Evolutionary conservation across 2,888 invertebrate genomes (phyloP).

Genomic region (Volucella inflata): DNA sequence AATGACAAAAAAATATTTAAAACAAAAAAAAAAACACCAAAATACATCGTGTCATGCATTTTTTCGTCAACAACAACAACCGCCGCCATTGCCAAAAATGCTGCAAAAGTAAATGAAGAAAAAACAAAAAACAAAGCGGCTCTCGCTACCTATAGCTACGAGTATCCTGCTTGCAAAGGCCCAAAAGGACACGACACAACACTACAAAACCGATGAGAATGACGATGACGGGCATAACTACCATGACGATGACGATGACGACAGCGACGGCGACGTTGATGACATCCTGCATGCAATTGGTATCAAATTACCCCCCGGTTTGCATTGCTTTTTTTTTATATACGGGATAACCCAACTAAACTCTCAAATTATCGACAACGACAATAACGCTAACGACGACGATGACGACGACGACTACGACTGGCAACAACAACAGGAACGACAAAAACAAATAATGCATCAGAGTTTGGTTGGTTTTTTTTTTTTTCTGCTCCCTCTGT

Average conservation of each 20-base stretch:
- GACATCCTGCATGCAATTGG: conserved; percentile 76
- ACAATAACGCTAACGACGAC: conserved; percentile 49
- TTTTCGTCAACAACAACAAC: conserved; percentile 61
- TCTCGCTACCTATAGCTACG: too few relatives aligned
- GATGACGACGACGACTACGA: conserved; percentile 7
- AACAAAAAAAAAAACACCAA: conserved; percentile 6
- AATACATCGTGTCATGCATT: conserved; percentile 53
- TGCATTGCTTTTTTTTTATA: conserved; percentile 31
- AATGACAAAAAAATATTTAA: background rate
- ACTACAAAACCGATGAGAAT: background rate
- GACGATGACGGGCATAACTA: background rate
- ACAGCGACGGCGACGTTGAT: conserved; percentile 58
- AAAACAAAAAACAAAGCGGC: conserved; percentile 21
- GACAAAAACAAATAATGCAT: conserved; percentile 65
- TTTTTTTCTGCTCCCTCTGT: conserved; percentile 6
- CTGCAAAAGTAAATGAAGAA: conserved; percentile 42
- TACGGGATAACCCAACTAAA: conserved; percentile 59
- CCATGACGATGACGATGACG: conserved; percentile 35
- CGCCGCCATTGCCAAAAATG: conserved; percentile 52
- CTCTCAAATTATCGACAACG: conserved; percentile 69
- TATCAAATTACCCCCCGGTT: conserved; percentile 70
- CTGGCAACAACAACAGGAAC: conserved; percentile 1
- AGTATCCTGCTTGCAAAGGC: background rate
- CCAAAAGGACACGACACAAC: conserved; percentile 2
- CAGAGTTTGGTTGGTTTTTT: conserved; percentile 24